Evolutionary conservation across 2,797 vertebrate species (phyloP).

Genomic region (Nasua narica): DNA sequence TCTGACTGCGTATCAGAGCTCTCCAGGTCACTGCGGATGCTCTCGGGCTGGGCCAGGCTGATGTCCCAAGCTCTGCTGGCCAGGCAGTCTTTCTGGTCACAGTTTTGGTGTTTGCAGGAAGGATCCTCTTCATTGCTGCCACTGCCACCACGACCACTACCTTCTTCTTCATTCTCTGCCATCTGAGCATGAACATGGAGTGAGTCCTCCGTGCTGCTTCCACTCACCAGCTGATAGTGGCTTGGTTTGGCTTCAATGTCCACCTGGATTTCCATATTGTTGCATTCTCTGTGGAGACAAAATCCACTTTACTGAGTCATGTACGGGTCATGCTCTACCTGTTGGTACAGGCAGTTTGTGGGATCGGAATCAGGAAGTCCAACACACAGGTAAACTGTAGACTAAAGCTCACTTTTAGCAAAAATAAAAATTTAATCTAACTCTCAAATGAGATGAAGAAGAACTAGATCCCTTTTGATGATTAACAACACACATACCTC

Average conservation of each 20-base stretch:
- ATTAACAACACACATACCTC: neutral
- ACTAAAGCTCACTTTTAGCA: neutral
- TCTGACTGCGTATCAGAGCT: conserved; percentile 98
- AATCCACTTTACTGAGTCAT: conserved; percentile 54
- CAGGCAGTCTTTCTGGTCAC: conserved; percentile 89
- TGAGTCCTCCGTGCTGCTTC: conserved; percentile 92
- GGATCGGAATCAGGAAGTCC: conserved; percentile 37
- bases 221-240: conserved; percentile 94
- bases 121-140: conserved; percentile 86
- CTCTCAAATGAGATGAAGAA: conserved; percentile 6
- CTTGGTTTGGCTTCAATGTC: conserved; percentile 99
- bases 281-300: conserved; percentile 91
- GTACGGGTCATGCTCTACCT: conserved; percentile 41
- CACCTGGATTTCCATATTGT: conserved; percentile 99
- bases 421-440: conserved; percentile 39
- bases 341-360: conserved; percentile 55
- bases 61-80: conserved; percentile 88
- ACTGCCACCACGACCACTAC: conserved; percentile 71
- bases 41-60: conserved; percentile 97
- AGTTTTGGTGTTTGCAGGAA: conserved; percentile 82
- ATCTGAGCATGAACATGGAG: conserved; percentile 85
- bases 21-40: conserved; percentile 98
- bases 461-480: neutral
- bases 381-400: neutral
- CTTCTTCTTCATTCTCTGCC: conserved; percentile 90